A percentile compares a stretch with the other conserved stretches of the same genome.
These are phyloP conservation scores for Abramis brama DNA, from an alignment of 2,113 vertebrate species.

Conservation along the genomic window DNA sequence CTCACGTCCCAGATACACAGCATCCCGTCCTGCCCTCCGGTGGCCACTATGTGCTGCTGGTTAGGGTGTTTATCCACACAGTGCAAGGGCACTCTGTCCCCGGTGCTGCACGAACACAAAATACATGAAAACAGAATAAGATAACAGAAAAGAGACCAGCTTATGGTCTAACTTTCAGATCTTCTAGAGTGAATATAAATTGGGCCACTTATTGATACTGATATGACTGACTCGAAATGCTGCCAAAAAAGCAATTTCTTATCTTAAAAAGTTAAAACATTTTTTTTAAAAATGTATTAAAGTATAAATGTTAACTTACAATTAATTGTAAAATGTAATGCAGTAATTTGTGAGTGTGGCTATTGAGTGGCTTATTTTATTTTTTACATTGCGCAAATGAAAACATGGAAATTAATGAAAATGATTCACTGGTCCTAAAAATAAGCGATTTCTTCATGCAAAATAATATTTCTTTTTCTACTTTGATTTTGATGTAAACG, in stretches of 20 bases:
- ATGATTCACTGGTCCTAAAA: neutral
- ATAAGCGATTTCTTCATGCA: neutral
- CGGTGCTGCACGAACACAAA: conserved; percentile 74
- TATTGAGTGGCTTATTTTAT: neutral
- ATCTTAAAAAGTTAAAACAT: neutral
- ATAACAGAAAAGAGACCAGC: neutral
- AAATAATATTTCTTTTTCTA: neutral
- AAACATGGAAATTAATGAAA: neutral
- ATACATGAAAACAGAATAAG: neutral
- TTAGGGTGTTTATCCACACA: conserved; percentile 95
- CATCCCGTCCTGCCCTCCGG: conserved; percentile 95
- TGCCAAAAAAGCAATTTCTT: neutral
- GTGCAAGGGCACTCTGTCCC: conserved; percentile 90
- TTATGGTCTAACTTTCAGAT: neutral
- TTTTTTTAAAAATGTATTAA: too few relatives aligned
- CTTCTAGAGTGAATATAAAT: neutral
- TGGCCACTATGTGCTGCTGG: conserved; percentile 95
- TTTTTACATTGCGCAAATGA: neutral
- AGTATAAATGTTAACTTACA: too few relatives aligned
- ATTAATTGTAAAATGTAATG: neutral
- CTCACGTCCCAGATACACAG: conserved; percentile 96
- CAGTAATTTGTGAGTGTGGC: neutral
- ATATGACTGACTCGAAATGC: neutral
- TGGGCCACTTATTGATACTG: neutral
- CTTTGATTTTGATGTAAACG: neutral